A percentile compares a stretch with the other conserved stretches of the same genome.
Conservation (phyloP, 2,797 vertebrate genomes). For the Lerista edwardsae region DNA sequence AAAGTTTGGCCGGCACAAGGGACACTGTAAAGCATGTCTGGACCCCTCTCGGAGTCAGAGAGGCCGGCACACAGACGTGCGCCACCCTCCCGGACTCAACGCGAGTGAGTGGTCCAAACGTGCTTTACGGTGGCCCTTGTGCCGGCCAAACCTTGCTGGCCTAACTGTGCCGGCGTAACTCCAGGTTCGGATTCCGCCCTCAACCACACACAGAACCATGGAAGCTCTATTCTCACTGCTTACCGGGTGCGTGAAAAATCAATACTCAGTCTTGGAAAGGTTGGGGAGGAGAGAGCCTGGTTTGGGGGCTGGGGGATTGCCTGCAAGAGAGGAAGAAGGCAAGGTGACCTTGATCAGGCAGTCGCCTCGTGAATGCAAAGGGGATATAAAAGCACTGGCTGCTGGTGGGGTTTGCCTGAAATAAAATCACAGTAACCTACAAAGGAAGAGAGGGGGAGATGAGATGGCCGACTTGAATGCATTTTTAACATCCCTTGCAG, state of each 20-base stretch:
- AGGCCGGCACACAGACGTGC: no score
- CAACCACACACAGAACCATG: no score
- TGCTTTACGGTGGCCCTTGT: no score
- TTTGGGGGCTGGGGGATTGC: no score
- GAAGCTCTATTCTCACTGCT: neutral
- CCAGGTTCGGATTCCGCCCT: no score
- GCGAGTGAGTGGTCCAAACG: no score
- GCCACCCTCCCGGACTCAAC: no score
- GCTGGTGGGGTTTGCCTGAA: neutral
- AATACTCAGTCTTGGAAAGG: neutral
- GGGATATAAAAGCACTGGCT: conserved; percentile 38
- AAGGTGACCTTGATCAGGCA: conserved; percentile 65
- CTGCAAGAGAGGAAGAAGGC: neutral
- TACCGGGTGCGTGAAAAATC: conserved; percentile 28
- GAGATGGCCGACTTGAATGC: conserved; percentile 13
- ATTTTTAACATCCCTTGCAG: conserved; percentile 55
- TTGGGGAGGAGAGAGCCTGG: neutral
- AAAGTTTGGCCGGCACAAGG: no score
- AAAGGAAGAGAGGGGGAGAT: conserved; percentile 43
- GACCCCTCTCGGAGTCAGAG: no score
- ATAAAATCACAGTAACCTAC: conserved; percentile 14
- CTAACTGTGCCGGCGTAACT: no score
- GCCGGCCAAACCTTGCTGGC: no score
- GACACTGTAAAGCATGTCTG: no score
- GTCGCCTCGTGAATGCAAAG: conserved; percentile 51